These are phyloP conservation scores for Corydoras sp. DNA, from an alignment of 2,113 vertebrate species.

Conservation along the genomic window DNA sequence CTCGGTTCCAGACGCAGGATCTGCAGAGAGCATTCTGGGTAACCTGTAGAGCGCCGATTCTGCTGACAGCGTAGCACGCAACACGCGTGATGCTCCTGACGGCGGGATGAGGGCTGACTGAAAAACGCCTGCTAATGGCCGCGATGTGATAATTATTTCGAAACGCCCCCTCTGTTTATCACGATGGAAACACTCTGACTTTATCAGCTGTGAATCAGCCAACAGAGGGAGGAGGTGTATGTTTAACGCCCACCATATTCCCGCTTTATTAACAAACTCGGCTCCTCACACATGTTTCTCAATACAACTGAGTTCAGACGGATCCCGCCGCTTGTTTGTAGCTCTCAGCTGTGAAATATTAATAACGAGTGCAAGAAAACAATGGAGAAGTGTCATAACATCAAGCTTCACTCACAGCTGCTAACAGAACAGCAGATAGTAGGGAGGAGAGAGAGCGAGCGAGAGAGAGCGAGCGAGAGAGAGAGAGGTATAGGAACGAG, in stretches of 20 bases:
- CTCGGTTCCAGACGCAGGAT: too few relatives aligned
- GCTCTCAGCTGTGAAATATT: neutral
- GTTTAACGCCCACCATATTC: slow-evolving; percentile 16
- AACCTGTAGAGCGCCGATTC: too few relatives aligned
- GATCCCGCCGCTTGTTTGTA: neutral
- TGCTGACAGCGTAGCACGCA: too few relatives aligned
- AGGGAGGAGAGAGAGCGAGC: neutral
- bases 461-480: neutral
- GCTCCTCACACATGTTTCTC: neutral
- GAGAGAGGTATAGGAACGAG: neutral
- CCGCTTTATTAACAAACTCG: slow-evolving; percentile 21
- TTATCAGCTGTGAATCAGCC: slow-evolving; percentile 5
- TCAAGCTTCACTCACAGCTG: slow-evolving; percentile 3
- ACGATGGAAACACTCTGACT: neutral
- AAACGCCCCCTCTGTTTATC: neutral
- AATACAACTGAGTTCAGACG: neutral
- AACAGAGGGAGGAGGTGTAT: slow-evolving; percentile 14
- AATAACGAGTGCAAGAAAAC: neutral
- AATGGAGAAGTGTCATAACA: slow-evolving; percentile 11
- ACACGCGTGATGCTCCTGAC: too few relatives aligned
- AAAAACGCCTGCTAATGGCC: too few relatives aligned
- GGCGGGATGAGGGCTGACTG: too few relatives aligned
- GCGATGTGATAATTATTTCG: neutral
- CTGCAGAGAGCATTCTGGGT: too few relatives aligned
- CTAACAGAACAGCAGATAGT: too few relatives aligned